Evolutionary conservation across 2,888 invertebrate species (phyloP).

Genomic region (Rhodophaea formosa): DNA sequence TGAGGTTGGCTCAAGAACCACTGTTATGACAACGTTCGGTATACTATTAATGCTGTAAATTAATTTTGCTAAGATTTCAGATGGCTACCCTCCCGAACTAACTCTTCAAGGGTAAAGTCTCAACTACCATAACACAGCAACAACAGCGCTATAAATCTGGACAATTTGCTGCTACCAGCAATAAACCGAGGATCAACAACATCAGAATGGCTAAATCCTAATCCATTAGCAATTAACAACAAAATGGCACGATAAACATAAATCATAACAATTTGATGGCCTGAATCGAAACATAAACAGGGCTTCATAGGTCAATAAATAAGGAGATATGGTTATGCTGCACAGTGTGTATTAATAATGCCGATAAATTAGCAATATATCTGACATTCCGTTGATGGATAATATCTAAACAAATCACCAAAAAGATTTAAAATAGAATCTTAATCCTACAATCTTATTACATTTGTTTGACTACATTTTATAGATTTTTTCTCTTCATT

Average conservation of each 20-base stretch:
- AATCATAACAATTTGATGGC: slow-evolving; percentile 19
- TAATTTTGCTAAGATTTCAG: not conserved
- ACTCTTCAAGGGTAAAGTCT: not conserved
- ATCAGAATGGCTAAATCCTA: slow-evolving; percentile 9
- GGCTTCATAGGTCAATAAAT: not conserved
- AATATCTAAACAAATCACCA: too few species aligned
- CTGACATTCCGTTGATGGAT: too few species aligned
- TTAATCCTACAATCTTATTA: too few species aligned
- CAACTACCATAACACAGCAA: not conserved
- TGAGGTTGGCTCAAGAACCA: too few species aligned
- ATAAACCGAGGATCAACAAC: slow-evolving; percentile 12
- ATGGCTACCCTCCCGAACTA: not conserved
- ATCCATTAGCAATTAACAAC: slow-evolving; percentile 17
- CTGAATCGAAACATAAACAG: slow-evolving; percentile 16
- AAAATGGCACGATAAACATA: slow-evolving; percentile 18
- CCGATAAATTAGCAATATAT: too few species aligned
- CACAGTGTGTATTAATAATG: too few species aligned
- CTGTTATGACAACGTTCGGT: too few species aligned
- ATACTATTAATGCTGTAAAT: too few species aligned
- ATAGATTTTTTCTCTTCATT: too few species aligned
- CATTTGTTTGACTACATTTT: too few species aligned
- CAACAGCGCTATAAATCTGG: slow-evolving; percentile 7
- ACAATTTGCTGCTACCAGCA: slow-evolving; percentile 6
- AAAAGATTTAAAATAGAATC: too few species aligned
- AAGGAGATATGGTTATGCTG: not conserved